phyloP scores from a whole-genome alignment of 2,888 invertebrate genomes.

The Melinaea menophilus region DNA sequence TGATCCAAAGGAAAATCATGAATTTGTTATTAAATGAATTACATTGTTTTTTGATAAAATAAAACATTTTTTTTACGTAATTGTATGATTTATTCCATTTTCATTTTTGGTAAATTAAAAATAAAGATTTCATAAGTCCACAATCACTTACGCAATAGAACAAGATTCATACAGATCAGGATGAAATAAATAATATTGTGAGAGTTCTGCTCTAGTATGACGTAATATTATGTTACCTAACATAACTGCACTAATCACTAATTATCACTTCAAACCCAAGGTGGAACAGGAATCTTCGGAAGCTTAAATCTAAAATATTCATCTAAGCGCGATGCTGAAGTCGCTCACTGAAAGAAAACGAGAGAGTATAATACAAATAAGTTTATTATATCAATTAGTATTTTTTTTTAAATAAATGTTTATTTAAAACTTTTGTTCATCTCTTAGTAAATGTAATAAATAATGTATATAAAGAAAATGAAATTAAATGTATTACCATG shows the following conservation, averaged over 20 bases:
- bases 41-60: constrained; percentile 30
- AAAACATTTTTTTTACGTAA: constrained; percentile 47
- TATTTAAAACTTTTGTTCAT: too few species aligned
- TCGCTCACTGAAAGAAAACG: constrained; percentile 59
- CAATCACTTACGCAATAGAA: constrained; percentile 71
- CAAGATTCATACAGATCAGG: constrained; percentile 75
- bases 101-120: constrained; percentile 77
- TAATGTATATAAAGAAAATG: too few species aligned
- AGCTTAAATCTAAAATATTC: constrained; percentile 71
- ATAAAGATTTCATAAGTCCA: constrained; percentile 72
- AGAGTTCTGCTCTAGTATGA: constrained; percentile 67
- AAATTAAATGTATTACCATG: constrained; percentile 48
- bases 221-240: constrained; percentile 66
- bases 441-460: too few species aligned
- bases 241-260: constrained; percentile 70
- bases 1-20: constrained; percentile 22
- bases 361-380: constrained; percentile 29
- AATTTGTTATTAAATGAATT: constrained; percentile 14
- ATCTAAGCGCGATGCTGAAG: constrained; percentile 59
- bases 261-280: constrained; percentile 75
- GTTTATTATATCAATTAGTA: too few species aligned
- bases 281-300: constrained; percentile 73
- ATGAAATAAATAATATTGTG: constrained; percentile 75
- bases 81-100: constrained; percentile 71
- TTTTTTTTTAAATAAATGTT: too few species aligned